Percentiles rank a stretch among this genome's conserved stretches.
Evolutionary conservation across 2,797 vertebrate genomes (phyloP).

Genomic region (Gallinago nigripennis): DNA sequence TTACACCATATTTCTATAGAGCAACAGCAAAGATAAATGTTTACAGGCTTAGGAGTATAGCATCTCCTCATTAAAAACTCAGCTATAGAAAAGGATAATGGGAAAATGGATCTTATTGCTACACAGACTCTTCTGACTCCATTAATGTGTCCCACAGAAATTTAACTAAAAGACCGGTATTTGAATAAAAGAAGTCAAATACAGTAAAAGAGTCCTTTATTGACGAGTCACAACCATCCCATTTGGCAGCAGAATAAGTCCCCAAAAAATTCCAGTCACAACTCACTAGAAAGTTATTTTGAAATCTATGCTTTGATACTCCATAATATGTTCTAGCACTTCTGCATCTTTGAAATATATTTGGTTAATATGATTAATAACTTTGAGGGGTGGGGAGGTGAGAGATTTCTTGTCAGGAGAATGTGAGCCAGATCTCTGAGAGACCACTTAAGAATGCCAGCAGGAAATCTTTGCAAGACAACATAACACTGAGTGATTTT

Average conservation of each 20-base stretch:
- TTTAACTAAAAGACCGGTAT: not conserved
- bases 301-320: not conserved
- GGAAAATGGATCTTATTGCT: not conserved
- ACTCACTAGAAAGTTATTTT: not conserved
- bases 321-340: not conserved
- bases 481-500: not conserved
- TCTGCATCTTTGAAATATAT: not conserved
- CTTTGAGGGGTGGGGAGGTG: too few relatives aligned
- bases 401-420: not conserved
- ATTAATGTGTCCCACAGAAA: not conserved
- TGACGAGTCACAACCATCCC: not conserved
- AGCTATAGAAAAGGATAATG: not conserved
- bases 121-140: not conserved
- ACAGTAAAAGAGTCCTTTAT: not conserved
- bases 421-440: not conserved
- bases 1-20: not conserved
- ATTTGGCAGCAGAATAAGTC: not conserved
- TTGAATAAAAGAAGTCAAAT: not conserved
- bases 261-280: not conserved
- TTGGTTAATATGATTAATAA: not conserved
- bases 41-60: not conserved
- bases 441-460: not conserved
- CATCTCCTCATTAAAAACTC: not conserved
- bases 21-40: not conserved
- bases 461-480: not conserved